A percentile compares a stretch with the other conserved stretches of the same genome.
These are phyloP conservation scores for Clitarchus hookeri DNA, from an alignment of 2,888 invertebrate genomes.

Conservation along the genomic window DNA sequence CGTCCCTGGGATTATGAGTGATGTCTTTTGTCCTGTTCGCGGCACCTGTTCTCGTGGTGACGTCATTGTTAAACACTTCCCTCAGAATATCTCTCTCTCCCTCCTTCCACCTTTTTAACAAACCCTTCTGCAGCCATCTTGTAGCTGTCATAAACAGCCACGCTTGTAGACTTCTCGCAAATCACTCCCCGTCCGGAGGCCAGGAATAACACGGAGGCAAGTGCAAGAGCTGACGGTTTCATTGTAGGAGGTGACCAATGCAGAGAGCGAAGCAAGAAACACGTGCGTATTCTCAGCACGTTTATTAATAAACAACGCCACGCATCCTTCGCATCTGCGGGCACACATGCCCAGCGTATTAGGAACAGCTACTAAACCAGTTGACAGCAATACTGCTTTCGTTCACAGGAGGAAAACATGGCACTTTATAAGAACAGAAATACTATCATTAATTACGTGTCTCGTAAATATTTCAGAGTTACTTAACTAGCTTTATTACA, in stretches of 20 bases:
- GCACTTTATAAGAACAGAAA: no score
- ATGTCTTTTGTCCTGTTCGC: slow-evolving; percentile 7
- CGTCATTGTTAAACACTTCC: slow-evolving; percentile 9
- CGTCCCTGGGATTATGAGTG: not conserved
- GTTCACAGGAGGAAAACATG: no score
- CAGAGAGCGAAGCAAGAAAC: slow-evolving; percentile 21
- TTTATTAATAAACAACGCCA: slow-evolving; percentile 1
- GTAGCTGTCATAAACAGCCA: not conserved
- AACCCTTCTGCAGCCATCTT: not conserved
- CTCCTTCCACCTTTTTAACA: not conserved
- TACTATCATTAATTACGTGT: no score
- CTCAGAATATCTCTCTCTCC: not conserved
- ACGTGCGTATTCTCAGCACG: not conserved
- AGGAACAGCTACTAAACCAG: no score
- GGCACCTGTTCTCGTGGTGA: slow-evolving; percentile 2
- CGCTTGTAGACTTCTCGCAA: not conserved
- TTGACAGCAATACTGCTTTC: no score
- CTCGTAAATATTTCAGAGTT: no score
- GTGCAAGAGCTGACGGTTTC: not conserved
- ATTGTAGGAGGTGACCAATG: slow-evolving; percentile 32
- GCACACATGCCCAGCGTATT: no score
- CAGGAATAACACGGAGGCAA: not conserved
- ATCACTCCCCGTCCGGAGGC: not conserved
- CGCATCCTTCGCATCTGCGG: not conserved
- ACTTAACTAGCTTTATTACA: no score